Base-by-base conservation (phyloP, 1,140 invertebrate genomes). In the Drosophila murphyi region DNA sequence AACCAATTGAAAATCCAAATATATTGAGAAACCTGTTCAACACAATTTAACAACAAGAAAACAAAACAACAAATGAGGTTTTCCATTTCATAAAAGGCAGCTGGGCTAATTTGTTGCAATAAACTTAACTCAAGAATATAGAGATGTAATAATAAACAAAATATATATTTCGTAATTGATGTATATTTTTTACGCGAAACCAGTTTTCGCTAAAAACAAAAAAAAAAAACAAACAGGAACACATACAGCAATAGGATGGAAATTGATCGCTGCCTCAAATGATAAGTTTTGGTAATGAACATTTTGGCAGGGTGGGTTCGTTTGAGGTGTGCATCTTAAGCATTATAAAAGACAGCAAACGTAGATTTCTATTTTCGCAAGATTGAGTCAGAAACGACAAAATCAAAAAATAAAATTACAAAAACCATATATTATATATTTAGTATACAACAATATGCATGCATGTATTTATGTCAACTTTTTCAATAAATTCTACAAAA, bases 391-490 rank as follows among this genome's bases (percentile, higher is more conserved):
- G 55, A 81, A 78, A 79, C 57, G 74, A 79, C 71, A 79, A 75
- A 76, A 91, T 65, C 56, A 73, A 72, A 37, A 61, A 37, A 37
- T 37, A 79, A 75, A 76, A 91, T 43, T 70, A 37, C 50, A 52
- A 72, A 52, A 86, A 76, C 80, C 73, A 88, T 83, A 87, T 79
- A 78, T 81, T 85, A 87, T 89, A 90, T 90, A 90, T 90, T 91
- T 90, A 87, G 87, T 90, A 90, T 82, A 90, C 76, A 90, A 82
- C 82, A 80, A 90, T 90, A 92, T 92, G 90, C 90, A 92, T 92
- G 90, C 90, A 90, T 92, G 90, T 92, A 92, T 91, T 92, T 92
- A 92, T 92, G 88, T 92, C 88, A 82, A 92, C 87, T 92, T 92
- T 91, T 90, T 90, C 87, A 92, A 92, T 89, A 91, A 91, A 92